Evolutionary conservation across 2,797 vertebrate genomes (phyloP).

Genomic region (Hephaestus fuliginosus): DNA sequence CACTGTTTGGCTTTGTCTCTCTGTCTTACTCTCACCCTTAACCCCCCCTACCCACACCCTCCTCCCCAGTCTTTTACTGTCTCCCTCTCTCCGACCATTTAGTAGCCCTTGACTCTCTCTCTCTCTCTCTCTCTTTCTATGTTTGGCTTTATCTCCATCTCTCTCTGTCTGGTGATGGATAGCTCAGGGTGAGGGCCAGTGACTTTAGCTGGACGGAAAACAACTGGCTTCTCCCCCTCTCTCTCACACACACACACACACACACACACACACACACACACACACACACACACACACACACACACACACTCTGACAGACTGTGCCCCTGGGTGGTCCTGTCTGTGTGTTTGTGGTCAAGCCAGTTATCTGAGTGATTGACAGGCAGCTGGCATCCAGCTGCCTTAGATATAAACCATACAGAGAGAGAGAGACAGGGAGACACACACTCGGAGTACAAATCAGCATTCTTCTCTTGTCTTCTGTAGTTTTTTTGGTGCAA

Average conservation of each 20-base stretch:
- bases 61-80: conserved; percentile 30
- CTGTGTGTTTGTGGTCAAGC: conserved; percentile 46
- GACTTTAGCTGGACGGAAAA: conserved; percentile 74
- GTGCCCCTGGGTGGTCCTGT: conserved; percentile 62
- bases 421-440: conserved; percentile 20
- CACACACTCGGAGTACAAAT: neutral
- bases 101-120: conserved; percentile 48
- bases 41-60: neutral
- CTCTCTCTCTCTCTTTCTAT: conserved; percentile 37
- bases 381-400: conserved; percentile 68
- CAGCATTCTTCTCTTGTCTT: neutral
- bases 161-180: conserved; percentile 72
- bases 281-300: conserved; percentile 1
- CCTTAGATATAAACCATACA: conserved; percentile 50
- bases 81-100: conserved; percentile 57
- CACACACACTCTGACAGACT: conserved; percentile 4
- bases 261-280: conserved; percentile 15
- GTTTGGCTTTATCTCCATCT: conserved; percentile 60
- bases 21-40: neutral
- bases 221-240: conserved; percentile 62
- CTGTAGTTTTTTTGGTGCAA: neutral
- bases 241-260: neutral
- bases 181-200: conserved; percentile 68
- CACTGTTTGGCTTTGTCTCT: conserved; percentile 11
- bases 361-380: conserved; percentile 74